Percentiles rank a stretch among this genome's conserved stretches.
phyloP scores from a whole-genome alignment of 2,888 invertebrate species.

The Eurytoma californica region DNA sequence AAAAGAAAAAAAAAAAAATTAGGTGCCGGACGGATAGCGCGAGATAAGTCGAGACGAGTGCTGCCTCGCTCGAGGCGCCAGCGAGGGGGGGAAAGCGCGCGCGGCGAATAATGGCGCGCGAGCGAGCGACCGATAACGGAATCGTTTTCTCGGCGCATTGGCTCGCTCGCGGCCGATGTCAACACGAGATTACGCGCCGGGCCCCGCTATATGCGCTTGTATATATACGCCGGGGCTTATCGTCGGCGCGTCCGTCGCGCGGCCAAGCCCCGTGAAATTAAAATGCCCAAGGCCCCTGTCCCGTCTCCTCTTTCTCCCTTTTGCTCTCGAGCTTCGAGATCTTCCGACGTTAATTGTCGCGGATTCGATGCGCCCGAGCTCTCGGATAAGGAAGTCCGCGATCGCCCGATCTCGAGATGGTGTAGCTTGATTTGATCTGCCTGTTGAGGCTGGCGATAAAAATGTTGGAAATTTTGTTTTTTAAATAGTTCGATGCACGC shows the following conservation, averaged over 20 bases:
- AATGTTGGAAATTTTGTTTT: no score
- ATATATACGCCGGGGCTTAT: slow-evolving; percentile 1
- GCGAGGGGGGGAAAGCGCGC: not conserved
- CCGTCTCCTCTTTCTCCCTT: no score
- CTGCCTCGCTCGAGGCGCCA: not conserved
- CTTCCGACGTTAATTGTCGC: no score
- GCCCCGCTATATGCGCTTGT: not conserved
- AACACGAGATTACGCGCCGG: slow-evolving; percentile 10
- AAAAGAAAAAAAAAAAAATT: not conserved
- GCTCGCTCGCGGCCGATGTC: slow-evolving; percentile 13
- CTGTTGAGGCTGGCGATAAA: no score
- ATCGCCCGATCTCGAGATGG: no score
- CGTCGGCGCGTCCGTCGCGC: slow-evolving; percentile 3
- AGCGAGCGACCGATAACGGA: slow-evolving; percentile 1
- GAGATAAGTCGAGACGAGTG: not conserved
- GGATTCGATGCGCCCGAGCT: no score
- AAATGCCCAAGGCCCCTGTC: not conserved
- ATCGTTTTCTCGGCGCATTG: slow-evolving; percentile 31
- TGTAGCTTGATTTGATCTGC: no score
- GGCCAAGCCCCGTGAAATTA: slow-evolving; percentile 20
- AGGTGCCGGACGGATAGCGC: not conserved
- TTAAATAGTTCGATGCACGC: no score
- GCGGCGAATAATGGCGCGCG: not conserved
- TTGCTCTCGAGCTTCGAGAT: no score
- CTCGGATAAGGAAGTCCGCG: no score